Evolutionary conservation across 1,140 invertebrate species (phyloP).

Genomic region (Polypedilum pembai): DNA sequence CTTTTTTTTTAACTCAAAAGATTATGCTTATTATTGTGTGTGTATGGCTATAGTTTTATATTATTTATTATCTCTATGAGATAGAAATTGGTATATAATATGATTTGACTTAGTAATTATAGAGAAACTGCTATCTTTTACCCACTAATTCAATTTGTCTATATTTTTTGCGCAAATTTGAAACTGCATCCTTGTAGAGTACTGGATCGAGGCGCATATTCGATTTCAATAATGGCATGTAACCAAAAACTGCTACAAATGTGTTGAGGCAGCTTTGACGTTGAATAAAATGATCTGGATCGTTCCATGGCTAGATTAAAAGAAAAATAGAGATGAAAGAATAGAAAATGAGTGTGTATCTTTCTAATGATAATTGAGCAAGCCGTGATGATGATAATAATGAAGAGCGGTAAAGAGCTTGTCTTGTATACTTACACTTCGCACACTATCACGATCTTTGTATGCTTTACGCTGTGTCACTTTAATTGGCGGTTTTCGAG

Average conservation of each 20-base stretch:
- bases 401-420: too few species aligned
- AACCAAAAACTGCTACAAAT: constrained; percentile 88
- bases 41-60: constrained; percentile 30
- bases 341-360: constrained; percentile 6
- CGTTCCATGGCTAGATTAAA: constrained; percentile 66
- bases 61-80: constrained; percentile 29
- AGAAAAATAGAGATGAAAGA: constrained; percentile 29
- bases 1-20: not conserved
- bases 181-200: constrained; percentile 91
- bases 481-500: constrained; percentile 87
- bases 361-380: too few species aligned
- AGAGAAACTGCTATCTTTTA: constrained; percentile 36
- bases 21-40: not conserved
- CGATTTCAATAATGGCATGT: constrained; percentile 88
- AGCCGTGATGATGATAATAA: too few species aligned
- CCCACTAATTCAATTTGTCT: constrained; percentile 84
- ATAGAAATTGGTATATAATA: not conserved
- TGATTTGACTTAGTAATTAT: constrained; percentile 39
- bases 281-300: constrained; percentile 89
- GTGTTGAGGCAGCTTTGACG: constrained; percentile 87
- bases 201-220: constrained; percentile 87
- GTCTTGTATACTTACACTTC: constrained; percentile 45
- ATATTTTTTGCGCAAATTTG: constrained; percentile 92
- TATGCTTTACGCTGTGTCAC: constrained; percentile 90
- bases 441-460: constrained; percentile 63